phyloP scores from a whole-genome alignment of 2,113 vertebrate genomes.

The Sphyrna mokarran region DNA sequence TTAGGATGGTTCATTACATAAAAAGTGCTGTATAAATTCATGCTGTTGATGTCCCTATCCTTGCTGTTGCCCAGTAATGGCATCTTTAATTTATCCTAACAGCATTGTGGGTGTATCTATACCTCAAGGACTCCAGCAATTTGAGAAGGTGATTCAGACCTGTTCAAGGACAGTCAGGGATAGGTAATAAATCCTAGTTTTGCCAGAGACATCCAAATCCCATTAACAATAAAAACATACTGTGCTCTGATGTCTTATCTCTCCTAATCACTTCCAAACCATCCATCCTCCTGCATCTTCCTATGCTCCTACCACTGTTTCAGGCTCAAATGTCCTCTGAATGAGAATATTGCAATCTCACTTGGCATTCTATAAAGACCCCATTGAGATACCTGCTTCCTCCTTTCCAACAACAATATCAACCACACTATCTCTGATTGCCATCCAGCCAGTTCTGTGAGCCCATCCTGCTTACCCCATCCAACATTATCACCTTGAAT shows the following conservation, averaged over 20 bases:
- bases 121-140: no score
- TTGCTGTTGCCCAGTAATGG: not conserved
- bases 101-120: no score
- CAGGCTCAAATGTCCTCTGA: not conserved
- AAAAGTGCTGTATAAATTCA: no score
- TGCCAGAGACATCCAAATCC: not conserved
- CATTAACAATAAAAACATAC: no score
- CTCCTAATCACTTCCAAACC: not conserved
- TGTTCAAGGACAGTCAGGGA: no score
- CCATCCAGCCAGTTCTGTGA: not conserved
- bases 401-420: not conserved
- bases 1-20: no score
- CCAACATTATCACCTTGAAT: not conserved
- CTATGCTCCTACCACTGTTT: not conserved
- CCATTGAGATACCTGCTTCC: not conserved
- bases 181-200: not conserved
- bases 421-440: not conserved
- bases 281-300: not conserved
- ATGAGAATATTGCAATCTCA: not conserved
- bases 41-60: not conserved
- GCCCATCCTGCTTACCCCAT: not conserved
- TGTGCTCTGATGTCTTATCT: no score
- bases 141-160: no score
- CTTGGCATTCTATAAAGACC: not conserved
- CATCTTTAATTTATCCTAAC: not conserved